Evolutionary conservation across 1,140 invertebrate species (phyloP).

Genomic region (Drosophila pseudoobscura): DNA sequence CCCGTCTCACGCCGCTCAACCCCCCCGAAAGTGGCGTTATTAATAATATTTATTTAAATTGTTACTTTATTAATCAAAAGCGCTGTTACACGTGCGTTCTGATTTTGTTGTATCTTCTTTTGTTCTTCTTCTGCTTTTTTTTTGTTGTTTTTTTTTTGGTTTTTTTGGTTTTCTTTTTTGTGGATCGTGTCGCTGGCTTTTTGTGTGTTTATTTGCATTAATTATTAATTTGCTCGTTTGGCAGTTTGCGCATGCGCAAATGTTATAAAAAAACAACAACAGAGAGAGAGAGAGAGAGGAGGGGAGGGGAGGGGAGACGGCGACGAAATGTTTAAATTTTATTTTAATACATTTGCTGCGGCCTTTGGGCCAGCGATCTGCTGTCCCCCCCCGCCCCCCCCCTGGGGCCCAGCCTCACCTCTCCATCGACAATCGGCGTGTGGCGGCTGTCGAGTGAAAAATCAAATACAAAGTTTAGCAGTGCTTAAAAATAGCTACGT

Average conservation of each 20-base stretch:
- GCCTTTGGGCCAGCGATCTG: constrained; percentile 11
- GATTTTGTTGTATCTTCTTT: constrained; percentile 52
- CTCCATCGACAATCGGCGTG: constrained; percentile 47
- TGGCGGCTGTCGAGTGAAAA: constrained; percentile 71
- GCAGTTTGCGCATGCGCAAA: constrained; percentile 77
- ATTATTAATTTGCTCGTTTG: constrained; percentile 81
- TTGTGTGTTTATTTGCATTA: constrained; percentile 77
- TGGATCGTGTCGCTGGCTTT: constrained; percentile 41
- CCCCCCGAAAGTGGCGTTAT: constrained; percentile 50
- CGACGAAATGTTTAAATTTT: constrained; percentile 70
- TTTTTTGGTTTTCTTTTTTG: constrained; percentile 32
- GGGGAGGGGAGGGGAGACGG: constrained; percentile 34
- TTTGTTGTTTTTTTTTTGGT: constrained; percentile 32
- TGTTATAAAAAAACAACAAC: constrained; percentile 45
- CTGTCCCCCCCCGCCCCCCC: too few species aligned
- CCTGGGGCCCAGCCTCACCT: too few species aligned
- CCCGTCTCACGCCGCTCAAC: background rate
- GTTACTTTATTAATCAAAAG: constrained; percentile 72
- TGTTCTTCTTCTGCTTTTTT: constrained; percentile 43
- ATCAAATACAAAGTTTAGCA: constrained; percentile 35
- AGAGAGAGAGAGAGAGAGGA: constrained; percentile 1
- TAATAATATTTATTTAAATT: constrained; percentile 72
- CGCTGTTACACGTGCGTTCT: constrained; percentile 72
- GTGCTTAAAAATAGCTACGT: constrained; percentile 67
- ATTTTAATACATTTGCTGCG: constrained; percentile 70